Evolutionary conservation across 2,113 vertebrate species (phyloP).

Genomic region (Ciconia stormi): DNA sequence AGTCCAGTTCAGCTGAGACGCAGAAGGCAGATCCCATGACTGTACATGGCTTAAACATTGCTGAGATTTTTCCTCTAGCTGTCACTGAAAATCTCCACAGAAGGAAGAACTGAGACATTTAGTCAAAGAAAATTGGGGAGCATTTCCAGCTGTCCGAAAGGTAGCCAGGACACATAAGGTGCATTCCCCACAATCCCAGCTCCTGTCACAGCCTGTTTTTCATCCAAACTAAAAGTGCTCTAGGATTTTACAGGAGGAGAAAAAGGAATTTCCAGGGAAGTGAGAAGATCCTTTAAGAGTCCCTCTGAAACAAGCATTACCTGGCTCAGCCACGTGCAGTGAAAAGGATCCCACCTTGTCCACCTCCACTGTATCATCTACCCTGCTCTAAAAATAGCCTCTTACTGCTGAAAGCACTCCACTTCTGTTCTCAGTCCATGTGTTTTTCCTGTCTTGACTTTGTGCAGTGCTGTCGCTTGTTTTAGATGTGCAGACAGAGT

Average conservation of each 20-base stretch:
- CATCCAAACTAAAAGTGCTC: not conserved
- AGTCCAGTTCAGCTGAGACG: not conserved
- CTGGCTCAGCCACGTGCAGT: not conserved
- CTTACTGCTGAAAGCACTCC: not conserved
- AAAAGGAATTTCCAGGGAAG: not conserved
- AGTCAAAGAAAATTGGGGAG: not conserved
- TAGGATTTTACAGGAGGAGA: not conserved
- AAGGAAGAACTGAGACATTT: not conserved
- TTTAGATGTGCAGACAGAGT: not conserved
- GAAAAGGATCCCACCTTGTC: not conserved
- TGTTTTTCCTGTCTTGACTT: not conserved
- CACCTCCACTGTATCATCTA: not conserved
- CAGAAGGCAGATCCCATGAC: not conserved
- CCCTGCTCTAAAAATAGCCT: constrained; percentile 10
- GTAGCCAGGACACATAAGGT: not conserved
- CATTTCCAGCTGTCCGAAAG: not conserved
- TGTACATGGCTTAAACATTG: not conserved
- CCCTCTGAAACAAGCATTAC: not conserved
- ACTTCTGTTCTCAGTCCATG: not conserved
- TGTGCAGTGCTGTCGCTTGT: not conserved
- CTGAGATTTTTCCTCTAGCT: not conserved
- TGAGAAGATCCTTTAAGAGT: not conserved
- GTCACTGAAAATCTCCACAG: not conserved
- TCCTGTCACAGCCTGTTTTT: not conserved
- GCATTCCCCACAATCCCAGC: not conserved